Evolutionary conservation across 1,140 invertebrate species (phyloP), one percentile per base, ranked within the genome.

Genomic region (Hirudo medicinalis): DNA sequence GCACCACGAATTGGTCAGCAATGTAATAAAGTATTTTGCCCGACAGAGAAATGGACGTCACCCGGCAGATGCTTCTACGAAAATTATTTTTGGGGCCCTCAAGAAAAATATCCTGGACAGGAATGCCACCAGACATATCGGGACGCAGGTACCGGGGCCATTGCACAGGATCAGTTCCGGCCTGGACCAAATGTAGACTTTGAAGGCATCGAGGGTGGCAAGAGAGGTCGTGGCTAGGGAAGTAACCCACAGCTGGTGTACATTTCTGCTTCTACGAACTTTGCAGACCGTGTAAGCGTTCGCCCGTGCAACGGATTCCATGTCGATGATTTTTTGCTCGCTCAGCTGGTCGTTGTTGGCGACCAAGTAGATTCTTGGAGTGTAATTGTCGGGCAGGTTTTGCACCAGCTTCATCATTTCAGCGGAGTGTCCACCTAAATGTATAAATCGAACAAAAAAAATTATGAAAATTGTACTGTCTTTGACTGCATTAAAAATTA

Each of bases 111-210:
- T 80, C 76, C 79, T 80, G 15, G 81, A 71, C 2, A 83, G 49
- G 69, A 85, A 88, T 22, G 86, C 87, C 67, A 88, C 84, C 17
- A 90, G 73, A 82, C 91, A 92, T 54, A 93, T 81, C 43, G 92
- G 94, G 73, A 98, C 85, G 82, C 94, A 96, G 8, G 92, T 96
- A 32, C 94, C 94, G 69, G 94, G 95, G 0, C 95, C 95, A 85
- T 97, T 98, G 78, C 79, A 80, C 53, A 82, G 73, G 57, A 81
- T 77, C 79, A 95, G 77, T 78, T 91, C 85, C 27, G 92, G 92
- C 73, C 82, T 85, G 74, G 87, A 84, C 67, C 81, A 85, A 75
- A 87, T 85, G 19, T 94, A 79, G n/a, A 92, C 75, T 70, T 87
- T 87, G 76, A 92, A 78, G 71, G 87, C 86, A 76, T 84, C 83